A percentile compares a stretch with the other conserved stretches of the same genome.
phyloP scores from a whole-genome alignment of 2,888 invertebrate species.

The Phengaris arion region DNA sequence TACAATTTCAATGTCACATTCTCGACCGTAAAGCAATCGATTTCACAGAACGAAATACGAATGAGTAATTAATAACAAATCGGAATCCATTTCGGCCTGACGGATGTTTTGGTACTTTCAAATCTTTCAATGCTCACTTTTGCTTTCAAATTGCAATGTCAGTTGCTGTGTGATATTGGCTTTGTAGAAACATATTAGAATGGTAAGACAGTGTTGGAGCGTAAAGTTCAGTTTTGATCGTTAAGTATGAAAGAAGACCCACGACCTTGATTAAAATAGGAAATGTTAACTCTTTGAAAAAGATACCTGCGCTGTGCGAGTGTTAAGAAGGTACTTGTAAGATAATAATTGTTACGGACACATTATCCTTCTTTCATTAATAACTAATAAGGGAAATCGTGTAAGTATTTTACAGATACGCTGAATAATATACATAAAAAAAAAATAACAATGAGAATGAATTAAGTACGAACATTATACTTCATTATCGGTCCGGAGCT shows the following conservation, averaged over 20 bases:
- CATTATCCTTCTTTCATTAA: conserved; percentile 20
- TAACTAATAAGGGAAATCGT: conserved; percentile 28
- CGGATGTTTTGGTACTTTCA: conserved; percentile 9
- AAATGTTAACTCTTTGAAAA: conserved; percentile 51
- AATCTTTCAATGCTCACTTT: conserved; percentile 30
- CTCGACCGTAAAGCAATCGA: conserved; percentile 30
- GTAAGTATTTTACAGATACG: conserved; percentile 45
- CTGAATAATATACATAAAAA: conserved; percentile 53
- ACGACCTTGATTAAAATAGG: conserved; percentile 55
- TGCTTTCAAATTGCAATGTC: conserved; percentile 16
- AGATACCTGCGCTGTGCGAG: conserved; percentile 36
- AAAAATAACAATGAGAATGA: conserved; percentile 46
- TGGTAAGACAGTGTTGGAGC: conserved; percentile 20
- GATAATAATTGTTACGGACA: background rate
- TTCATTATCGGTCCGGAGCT: conserved; percentile 59
- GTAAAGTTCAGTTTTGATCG: conserved; percentile 24
- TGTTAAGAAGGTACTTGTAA: conserved; percentile 44
- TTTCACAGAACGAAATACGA: conserved; percentile 17
- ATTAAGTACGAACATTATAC: conserved; percentile 30
- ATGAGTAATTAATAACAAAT: conserved; percentile 10
- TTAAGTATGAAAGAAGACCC: conserved; percentile 49
- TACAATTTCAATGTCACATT: conserved; percentile 84
- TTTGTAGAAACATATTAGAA: conserved; percentile 41
- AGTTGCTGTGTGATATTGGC: conserved; percentile 60
- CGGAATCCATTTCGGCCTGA: conserved; percentile 10